Percentiles rank a stretch among this genome's conserved stretches.
Evolutionary conservation across 2,888 invertebrate species (phyloP).

Genomic region (Drosophila demipolita): DNA sequence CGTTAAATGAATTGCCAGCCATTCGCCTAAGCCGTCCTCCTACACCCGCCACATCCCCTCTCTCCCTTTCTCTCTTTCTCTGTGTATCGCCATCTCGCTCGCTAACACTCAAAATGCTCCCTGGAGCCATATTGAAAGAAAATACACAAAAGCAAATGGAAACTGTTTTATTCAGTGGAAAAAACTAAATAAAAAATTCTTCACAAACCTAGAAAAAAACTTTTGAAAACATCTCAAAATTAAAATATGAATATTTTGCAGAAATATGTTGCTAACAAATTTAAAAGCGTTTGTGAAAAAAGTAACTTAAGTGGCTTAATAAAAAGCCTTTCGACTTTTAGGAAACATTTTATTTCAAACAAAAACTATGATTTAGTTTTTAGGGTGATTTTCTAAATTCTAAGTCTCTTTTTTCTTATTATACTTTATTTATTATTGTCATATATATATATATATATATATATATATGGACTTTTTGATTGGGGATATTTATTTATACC

Average conservation of each 20-base stretch:
- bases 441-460: no score
- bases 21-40: neutral
- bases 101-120: conserved; percentile 25
- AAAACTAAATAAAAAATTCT: neutral
- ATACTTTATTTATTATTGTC: neutral
- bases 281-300: neutral
- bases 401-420: neutral
- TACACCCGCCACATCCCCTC: neutral
- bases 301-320: neutral
- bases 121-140: conserved; percentile 37
- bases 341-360: neutral
- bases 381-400: neutral
- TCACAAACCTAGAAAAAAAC: neutral
- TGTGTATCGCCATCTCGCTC: neutral
- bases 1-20: conserved; percentile 55
- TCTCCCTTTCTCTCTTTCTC: neutral
- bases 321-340: neutral
- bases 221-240: neutral
- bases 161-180: conserved; percentile 2
- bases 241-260: neutral
- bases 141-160: conserved; percentile 19
- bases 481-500: no score
- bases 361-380: neutral
- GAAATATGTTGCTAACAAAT: neutral
- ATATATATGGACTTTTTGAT: no score